phyloP scores from a whole-genome alignment of 1,140 invertebrate species.

The Drosophila nigromelanica region DNA sequence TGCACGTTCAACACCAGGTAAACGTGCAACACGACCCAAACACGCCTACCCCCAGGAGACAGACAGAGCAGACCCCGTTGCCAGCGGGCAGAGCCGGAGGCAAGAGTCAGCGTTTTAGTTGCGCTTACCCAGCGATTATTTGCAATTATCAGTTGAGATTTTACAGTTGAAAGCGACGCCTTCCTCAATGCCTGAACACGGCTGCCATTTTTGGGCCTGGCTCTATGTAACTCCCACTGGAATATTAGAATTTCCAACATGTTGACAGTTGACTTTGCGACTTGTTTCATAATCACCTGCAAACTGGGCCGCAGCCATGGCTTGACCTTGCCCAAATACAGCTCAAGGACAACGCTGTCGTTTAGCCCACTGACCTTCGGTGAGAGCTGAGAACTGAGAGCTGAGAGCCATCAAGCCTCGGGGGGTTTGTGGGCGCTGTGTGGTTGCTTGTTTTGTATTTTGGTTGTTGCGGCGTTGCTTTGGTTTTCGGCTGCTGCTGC shows the following conservation, averaged over 20 bases:
- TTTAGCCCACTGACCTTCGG: slow-evolving; percentile 30
- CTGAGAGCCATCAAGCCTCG: slow-evolving; percentile 31
- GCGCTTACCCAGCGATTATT: slow-evolving; percentile 73
- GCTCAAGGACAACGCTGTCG: slow-evolving; percentile 57
- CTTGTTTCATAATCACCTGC: slow-evolving; percentile 62
- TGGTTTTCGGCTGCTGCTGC: slow-evolving; percentile 30
- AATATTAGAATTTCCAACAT: slow-evolving; percentile 18
- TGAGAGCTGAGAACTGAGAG: background rate
- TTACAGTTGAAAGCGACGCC: slow-evolving; percentile 52
- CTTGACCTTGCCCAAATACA: slow-evolving; percentile 48
- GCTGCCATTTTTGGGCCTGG: too few relatives aligned
- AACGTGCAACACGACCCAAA: slow-evolving; percentile 25
- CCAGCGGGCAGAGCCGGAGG: background rate
- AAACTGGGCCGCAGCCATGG: slow-evolving; percentile 31
- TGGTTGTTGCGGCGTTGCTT: slow-evolving; percentile 70
- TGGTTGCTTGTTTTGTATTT: slow-evolving; percentile 53
- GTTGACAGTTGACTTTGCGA: slow-evolving; percentile 60
- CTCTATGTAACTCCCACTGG: slow-evolving; percentile 2
- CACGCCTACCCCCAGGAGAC: slow-evolving; percentile 30
- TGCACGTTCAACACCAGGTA: slow-evolving; percentile 11
- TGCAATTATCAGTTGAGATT: slow-evolving; percentile 75
- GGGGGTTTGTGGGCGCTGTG: slow-evolving; percentile 64
- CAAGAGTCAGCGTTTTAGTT: slow-evolving; percentile 58
- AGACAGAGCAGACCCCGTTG: slow-evolving; percentile 28
- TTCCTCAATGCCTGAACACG: slow-evolving; percentile 8